phyloP scores from a whole-genome alignment of 2,888 invertebrate genomes.

The Phrixothrix hirtus region DNA sequence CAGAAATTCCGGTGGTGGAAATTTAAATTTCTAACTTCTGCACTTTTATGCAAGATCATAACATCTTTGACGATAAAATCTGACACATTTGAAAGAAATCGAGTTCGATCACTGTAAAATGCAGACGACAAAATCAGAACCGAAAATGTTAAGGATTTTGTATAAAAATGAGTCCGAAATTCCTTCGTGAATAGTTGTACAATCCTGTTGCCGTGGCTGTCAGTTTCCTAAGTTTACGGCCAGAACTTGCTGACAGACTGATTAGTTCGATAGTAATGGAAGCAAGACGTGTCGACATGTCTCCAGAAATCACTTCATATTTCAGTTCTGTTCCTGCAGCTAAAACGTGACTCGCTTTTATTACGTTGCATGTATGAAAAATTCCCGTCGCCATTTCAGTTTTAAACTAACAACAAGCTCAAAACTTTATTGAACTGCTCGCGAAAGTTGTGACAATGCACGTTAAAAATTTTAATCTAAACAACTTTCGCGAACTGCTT shows the following conservation, averaged over 20 bases:
- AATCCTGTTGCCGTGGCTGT: conserved; percentile 29
- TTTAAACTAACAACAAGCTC: conserved; percentile 11
- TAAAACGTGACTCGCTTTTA: conserved; percentile 32
- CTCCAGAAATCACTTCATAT: conserved; percentile 30
- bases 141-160: no score
- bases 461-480: conserved; percentile 22
- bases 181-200: conserved; percentile 5
- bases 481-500: conserved; percentile 18
- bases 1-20: no score
- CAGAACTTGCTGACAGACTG: conserved; percentile 41
- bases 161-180: not conserved
- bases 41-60: no score
- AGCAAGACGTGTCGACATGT: conserved; percentile 37
- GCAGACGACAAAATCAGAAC: no score
- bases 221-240: conserved; percentile 36
- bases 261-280: conserved; percentile 42
- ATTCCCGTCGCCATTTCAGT: conserved; percentile 13
- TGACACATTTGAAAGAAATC: no score
- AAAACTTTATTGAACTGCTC: conserved; percentile 20
- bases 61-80: no score
- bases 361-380: conserved; percentile 26
- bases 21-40: no score
- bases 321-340: conserved; percentile 28
- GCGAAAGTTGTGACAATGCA: conserved; percentile 15
- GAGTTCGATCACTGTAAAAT: no score